phyloP scores from a whole-genome alignment of 2,113 vertebrate genomes.

The Cichladusa arquata region DNA sequence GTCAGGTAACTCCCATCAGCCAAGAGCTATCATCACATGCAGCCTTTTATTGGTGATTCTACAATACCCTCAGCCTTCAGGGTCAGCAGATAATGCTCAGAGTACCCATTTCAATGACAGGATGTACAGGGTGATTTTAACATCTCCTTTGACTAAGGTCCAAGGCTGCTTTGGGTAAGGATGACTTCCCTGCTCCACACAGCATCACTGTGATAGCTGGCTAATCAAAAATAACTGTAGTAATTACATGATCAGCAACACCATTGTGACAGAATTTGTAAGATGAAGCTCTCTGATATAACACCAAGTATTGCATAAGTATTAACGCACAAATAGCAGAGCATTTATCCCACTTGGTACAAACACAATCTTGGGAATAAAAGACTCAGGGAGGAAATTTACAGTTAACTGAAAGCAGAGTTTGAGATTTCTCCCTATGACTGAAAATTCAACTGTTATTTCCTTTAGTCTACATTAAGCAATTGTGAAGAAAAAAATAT shows the following conservation, averaged over 20 bases:
- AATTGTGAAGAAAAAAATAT: neutral
- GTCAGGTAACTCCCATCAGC: neutral
- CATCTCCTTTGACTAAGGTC: neutral
- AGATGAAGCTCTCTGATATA: neutral
- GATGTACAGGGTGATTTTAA: neutral
- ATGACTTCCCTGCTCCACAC: neutral
- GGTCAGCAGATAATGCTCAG: neutral
- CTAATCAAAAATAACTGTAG: neutral
- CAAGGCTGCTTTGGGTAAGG: neutral
- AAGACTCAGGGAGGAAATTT: neutral
- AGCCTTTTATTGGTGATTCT: neutral
- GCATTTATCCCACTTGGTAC: neutral
- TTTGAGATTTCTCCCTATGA: neutral
- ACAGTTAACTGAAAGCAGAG: neutral
- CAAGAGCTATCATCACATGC: neutral
- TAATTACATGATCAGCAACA: neutral
- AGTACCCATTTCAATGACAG: neutral
- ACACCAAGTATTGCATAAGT: fast-evolving
- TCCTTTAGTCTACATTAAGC: neutral
- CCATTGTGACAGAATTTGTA: fast-evolving
- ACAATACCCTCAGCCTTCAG: neutral
- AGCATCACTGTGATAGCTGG: neutral
- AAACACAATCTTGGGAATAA: neutral
- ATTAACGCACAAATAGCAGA: neutral
- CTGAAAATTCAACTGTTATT: neutral